Evolutionary conservation across 2,888 invertebrate genomes (phyloP).

Genomic region (Ecliptopera silaceata): DNA sequence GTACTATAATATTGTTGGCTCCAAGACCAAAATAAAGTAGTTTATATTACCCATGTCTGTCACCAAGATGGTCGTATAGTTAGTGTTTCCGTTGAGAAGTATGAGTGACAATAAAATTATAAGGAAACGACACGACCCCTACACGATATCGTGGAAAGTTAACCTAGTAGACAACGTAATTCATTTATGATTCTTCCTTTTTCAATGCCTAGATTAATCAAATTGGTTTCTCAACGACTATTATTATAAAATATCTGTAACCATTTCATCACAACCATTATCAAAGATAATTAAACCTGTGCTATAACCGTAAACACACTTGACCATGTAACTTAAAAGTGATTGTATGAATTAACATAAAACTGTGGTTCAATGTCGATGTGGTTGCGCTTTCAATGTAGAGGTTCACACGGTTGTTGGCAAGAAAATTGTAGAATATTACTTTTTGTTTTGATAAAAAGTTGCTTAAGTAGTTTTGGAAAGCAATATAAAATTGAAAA

Average conservation of each 20-base stretch:
- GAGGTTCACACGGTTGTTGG: constrained; percentile 33
- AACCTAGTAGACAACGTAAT: neutral
- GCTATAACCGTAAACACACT: constrained; percentile 16
- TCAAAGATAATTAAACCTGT: constrained; percentile 10
- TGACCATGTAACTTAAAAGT: constrained; percentile 23
- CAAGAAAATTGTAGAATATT: neutral
- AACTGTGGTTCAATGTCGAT: constrained; percentile 48
- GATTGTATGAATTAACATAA: constrained; percentile 42
- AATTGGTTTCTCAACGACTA: neutral
- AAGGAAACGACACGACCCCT: too few relatives aligned
- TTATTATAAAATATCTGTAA: neutral
- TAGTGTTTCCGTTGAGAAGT: too few relatives aligned
- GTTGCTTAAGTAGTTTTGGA: too few relatives aligned
- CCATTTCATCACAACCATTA: constrained; percentile 7
- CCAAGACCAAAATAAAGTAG: too few relatives aligned
- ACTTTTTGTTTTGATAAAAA: too few relatives aligned
- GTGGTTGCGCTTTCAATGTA: constrained; percentile 43
- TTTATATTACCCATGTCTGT: too few relatives aligned
- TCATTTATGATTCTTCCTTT: too few relatives aligned
- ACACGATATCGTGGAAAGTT: too few relatives aligned
- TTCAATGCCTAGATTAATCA: constrained; percentile 1
- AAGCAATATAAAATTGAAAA: too few relatives aligned
- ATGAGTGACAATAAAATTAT: too few relatives aligned
- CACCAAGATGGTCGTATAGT: too few relatives aligned
- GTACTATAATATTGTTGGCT: too few relatives aligned